These are phyloP conservation scores for Laspeyria flexula DNA, from an alignment of 2,888 invertebrate genomes.

Conservation along the genomic window DNA sequence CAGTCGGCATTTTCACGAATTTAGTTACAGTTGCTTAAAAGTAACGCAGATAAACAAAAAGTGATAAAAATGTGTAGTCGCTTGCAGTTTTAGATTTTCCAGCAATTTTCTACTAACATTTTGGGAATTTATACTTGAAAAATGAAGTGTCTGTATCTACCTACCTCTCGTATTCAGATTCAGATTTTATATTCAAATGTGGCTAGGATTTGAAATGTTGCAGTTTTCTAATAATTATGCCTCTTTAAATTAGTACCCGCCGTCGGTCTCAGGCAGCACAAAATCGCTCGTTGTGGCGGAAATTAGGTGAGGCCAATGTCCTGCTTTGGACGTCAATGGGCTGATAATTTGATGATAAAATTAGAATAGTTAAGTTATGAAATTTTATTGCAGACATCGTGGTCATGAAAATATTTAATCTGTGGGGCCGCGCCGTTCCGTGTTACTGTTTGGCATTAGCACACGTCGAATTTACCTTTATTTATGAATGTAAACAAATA, in stretches of 20 bases:
- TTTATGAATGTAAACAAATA: background rate
- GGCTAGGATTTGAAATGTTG: background rate
- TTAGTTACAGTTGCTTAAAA: slow-evolving; percentile 51
- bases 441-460: too few relatives aligned
- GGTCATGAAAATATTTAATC: too few relatives aligned
- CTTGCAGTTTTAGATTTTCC: background rate
- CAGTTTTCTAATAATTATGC: background rate
- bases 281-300: too few relatives aligned
- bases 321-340: too few relatives aligned
- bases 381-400: too few relatives aligned
- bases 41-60: slow-evolving; percentile 21
- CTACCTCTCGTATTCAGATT: background rate
- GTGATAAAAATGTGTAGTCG: background rate
- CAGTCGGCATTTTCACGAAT: slow-evolving; percentile 49
- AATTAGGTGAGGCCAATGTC: too few relatives aligned
- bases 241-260: background rate
- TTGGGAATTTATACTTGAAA: background rate
- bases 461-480: too few relatives aligned
- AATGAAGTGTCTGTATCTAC: background rate
- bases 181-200: background rate
- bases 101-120: background rate
- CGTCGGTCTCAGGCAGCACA: too few relatives aligned
- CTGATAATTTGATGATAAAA: too few relatives aligned
- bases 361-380: too few relatives aligned
- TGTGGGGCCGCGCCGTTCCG: too few relatives aligned